Evolutionary conservation across 1,140 invertebrate species (phyloP), one percentile per base, ranked within the genome.

Genomic region (Harpegnathos saltator): DNA sequence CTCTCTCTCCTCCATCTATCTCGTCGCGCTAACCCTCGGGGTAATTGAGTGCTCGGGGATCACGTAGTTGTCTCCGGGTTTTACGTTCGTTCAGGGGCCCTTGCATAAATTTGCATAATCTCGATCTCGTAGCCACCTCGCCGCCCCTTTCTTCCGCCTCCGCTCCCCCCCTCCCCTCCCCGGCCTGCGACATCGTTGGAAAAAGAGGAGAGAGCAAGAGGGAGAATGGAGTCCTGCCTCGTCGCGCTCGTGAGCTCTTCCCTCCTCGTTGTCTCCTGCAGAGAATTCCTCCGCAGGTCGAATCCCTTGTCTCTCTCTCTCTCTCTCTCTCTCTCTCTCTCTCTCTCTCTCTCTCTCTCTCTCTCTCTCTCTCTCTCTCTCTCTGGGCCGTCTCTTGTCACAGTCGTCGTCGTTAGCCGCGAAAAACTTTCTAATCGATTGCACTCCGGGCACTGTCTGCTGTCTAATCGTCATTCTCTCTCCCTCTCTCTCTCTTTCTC

Each of bases 51-150:
- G 82, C 68, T 63, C 82, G 56, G 61, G 38, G 72, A 86, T 72
- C 65, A 78, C 66, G 81, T 72, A 80, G 81, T 73, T 73, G 33
- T 72, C 61, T 78, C 82, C 48, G 48, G 66, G 74, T 84, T 80
- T 72, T 73, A 80, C 63, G 82, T 80, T 63, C 82, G 74, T 81
- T 54, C 74, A 52, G 29, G 69, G 66, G 75, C 33, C 4, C 66
- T 72, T 78, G 83, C 83, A 84, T 84, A 84, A 84, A 84, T 84
- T 84, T 84, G 48, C 83, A 84, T 84, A 84, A 84, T 84, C 83
- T 73, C 83, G 83, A 80, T 80, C 38, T 44, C 52, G 75, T 80
- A 80, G 22, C 59, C 65, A 38, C 75, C 61, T 77, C 61, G 74
- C 61, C 74, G 74, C 50, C 65, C 69, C 24, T 52, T 69, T 71